Base-by-base conservation (phyloP, 2,888 invertebrate genomes). In the Pandemis cinnamomeana region DNA sequence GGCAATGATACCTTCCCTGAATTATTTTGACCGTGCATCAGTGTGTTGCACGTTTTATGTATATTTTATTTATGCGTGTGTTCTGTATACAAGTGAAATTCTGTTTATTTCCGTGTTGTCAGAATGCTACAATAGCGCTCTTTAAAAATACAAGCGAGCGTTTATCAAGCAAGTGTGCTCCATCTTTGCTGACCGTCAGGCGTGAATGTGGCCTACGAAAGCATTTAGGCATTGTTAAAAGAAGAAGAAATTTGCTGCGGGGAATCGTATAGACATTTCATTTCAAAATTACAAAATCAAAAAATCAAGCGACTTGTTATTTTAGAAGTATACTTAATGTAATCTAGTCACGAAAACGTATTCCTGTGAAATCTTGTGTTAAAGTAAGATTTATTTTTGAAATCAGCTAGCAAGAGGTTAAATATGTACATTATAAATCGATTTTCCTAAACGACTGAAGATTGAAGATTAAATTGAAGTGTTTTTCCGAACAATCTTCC, bases 261-360 rank as follows among this genome's bases (percentile, higher is more conserved):
- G 27, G 3, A 36, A 36, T 36, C 27, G 27, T 36, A 36, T 36
- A 36, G 27, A 36, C 2, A 4, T 4, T 36, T 4, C 27, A 36
- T 36, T 4, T 36, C 13, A 48, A 5, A 48, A 48, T 5, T 11
- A 48, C 10, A 11, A 11, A 48, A 48, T 48, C 46, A 48, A 48
- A 48, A 11, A 48, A 13, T 48, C 10, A 11, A 11, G 46, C 5
- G 10, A 48, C 51, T n/a, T n/a, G n/a, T 7, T n/a, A 13, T 51
- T 36, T 41, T 20, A 67, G 41, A 7, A 4, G 13, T n/a, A 66
- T 66, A 36, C 27, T 36, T 36, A 36, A 51, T 44, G n/a, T 36
- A 66, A 13, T 46, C 66, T 51, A 27, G 51, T 66, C 66, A 66
- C 66, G 66, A 51, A 66, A 27, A 51, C 66, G 10, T 20, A 13